Evolutionary conservation across 2,797 vertebrate genomes (phyloP).

Genomic region (Dryobates pubescens): DNA sequence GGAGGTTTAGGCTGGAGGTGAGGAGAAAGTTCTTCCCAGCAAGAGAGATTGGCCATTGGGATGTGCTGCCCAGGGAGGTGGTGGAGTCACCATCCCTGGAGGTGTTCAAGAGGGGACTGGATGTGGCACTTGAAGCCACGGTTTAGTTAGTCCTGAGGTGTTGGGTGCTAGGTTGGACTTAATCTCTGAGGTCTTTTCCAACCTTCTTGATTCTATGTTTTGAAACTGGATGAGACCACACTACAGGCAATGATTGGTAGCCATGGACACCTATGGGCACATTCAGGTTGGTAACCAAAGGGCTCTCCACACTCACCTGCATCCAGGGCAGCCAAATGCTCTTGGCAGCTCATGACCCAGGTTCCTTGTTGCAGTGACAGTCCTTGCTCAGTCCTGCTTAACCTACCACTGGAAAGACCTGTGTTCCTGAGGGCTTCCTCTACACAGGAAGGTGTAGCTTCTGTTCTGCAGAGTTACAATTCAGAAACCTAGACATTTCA

Average conservation of each 20-base stretch:
- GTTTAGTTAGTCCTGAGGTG: too few species aligned
- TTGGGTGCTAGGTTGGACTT: too few species aligned
- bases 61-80: too few species aligned
- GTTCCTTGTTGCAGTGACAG: neutral
- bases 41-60: too few species aligned
- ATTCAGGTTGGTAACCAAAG: neutral
- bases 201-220: neutral
- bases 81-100: too few species aligned
- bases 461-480: neutral
- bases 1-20: too few species aligned
- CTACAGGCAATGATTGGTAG: neutral
- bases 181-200: too few species aligned
- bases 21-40: too few species aligned
- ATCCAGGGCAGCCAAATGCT: accelerated
- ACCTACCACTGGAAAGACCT: neutral
- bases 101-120: too few species aligned
- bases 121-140: too few species aligned
- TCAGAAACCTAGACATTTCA: neutral
- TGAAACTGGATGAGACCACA: neutral
- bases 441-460: neutral
- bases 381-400: neutral
- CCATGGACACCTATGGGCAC: neutral
- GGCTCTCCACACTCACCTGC: neutral
- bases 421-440: neutral
- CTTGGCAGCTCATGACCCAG: accelerated